Conservation (phyloP, 2,888 invertebrate species). For the Nysson spinosus region DNA sequence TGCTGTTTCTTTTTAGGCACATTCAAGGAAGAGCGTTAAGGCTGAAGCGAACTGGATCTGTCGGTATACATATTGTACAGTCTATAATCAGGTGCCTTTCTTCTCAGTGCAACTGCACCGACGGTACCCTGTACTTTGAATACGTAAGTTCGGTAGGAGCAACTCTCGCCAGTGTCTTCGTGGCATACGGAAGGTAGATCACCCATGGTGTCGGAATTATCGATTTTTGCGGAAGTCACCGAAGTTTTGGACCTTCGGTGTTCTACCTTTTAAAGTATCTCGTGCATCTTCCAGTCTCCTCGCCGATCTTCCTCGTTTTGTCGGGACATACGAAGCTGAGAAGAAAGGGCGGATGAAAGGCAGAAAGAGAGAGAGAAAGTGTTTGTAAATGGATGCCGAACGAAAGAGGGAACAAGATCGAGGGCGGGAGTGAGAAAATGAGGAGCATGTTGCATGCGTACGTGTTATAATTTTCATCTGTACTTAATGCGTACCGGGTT, state of each 20-base stretch:
- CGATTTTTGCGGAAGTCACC: conserved; percentile 53
- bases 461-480: conserved; percentile 31
- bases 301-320: too few species aligned
- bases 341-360: conserved; percentile 8
- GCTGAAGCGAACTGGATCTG: background rate
- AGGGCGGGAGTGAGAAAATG: background rate
- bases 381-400: conserved; percentile 2
- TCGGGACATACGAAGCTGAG: background rate
- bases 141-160: too few species aligned
- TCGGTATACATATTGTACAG: background rate
- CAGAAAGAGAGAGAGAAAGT: conserved; percentile 19
- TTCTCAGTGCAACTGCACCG: conserved; percentile 23
- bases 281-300: too few species aligned
- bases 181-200: conserved; percentile 33
- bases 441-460: conserved; percentile 17
- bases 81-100: conserved; percentile 45
- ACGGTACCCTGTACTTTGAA: conserved; percentile 48
- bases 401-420: background rate
- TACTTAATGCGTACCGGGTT: conserved; percentile 18
- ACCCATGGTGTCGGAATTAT: conserved; percentile 12
- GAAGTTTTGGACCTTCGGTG: too few species aligned
- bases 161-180: too few species aligned
- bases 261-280: too few species aligned
- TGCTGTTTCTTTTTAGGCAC: conserved; percentile 6
- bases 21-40: background rate